Percentiles rank a stretch among this genome's conserved stretches.
Evolutionary conservation across 2,113 vertebrate genomes (phyloP).

Genomic region (Pavo muticus): DNA sequence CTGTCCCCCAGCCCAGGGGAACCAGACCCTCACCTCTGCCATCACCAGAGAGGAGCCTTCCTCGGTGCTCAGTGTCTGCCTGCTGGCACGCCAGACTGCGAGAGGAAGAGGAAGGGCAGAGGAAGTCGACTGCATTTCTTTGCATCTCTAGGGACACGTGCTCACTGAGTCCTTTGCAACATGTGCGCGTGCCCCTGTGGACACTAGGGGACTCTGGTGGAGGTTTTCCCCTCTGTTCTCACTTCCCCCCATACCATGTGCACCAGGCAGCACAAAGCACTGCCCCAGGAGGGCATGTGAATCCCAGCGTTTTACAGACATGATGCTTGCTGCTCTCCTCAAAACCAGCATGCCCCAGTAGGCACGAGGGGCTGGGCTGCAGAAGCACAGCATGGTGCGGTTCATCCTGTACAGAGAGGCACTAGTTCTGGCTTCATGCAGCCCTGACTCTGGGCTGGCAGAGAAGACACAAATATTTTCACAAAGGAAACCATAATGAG

Average conservation of each 20-base stretch:
- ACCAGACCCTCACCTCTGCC: background rate
- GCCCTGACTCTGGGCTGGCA: background rate
- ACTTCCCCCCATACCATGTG: accelerated
- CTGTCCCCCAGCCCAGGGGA: background rate
- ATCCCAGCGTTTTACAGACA: background rate
- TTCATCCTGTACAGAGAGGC: background rate
- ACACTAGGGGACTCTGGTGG: background rate
- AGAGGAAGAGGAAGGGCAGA: background rate
- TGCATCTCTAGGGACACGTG: background rate
- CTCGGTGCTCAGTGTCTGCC: background rate
- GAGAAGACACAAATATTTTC: background rate
- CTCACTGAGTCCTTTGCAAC: background rate
- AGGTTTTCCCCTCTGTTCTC: background rate
- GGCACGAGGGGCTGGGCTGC: background rate
- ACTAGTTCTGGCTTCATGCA: background rate
- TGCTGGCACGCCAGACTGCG: background rate
- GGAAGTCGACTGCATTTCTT: background rate
- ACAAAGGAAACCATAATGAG: background rate
- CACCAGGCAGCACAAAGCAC: background rate
- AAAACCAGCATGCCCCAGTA: background rate
- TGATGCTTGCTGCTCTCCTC: background rate
- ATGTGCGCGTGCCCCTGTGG: background rate
- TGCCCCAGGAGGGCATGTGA: background rate
- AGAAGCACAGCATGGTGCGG: accelerated
- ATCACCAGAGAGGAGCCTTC: background rate